Percentiles rank a stretch among this genome's conserved stretches.
Evolutionary conservation across 2,888 invertebrate species (phyloP).

Genomic region (Phortica okadai): DNA sequence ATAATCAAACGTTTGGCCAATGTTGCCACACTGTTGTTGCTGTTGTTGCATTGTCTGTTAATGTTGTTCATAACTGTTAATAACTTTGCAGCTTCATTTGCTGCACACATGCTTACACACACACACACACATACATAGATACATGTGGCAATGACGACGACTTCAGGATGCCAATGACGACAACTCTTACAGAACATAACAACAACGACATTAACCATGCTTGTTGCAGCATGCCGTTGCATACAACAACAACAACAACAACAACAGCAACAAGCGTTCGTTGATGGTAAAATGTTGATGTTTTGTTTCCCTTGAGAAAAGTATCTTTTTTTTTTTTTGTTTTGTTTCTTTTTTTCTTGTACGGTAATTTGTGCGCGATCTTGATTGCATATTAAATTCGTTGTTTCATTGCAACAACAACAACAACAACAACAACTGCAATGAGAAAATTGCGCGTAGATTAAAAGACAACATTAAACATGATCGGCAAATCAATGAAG

Average conservation of each 20-base stretch:
- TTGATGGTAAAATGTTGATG: background rate
- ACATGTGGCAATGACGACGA: constrained; percentile 14
- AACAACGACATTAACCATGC: background rate
- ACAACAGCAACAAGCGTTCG: constrained; percentile 48
- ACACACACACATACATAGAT: background rate
- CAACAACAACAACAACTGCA: constrained; percentile 36
- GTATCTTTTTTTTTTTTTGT: constrained; percentile 52
- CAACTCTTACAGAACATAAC: constrained; percentile 1
- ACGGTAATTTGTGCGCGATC: constrained; percentile 69
- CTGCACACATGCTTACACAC: background rate
- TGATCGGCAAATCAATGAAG: constrained; percentile 50
- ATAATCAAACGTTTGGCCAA: background rate
- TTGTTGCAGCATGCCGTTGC: background rate
- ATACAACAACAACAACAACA: constrained; percentile 33
- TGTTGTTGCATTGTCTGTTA: background rate
- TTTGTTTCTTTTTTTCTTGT: constrained; percentile 56
- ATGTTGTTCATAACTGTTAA: background rate
- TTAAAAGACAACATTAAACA: constrained; percentile 38
- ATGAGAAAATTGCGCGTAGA: constrained; percentile 69
- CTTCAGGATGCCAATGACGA: constrained; percentile 12
- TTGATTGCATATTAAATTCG: constrained; percentile 69
- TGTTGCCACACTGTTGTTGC: background rate
- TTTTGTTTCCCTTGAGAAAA: constrained; percentile 33
- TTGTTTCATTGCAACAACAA: constrained; percentile 27
- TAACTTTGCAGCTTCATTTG: background rate